These are phyloP conservation scores for Cardiocondyla obscurior DNA, from an alignment of 1,140 invertebrate genomes.

Conservation along the genomic window DNA sequence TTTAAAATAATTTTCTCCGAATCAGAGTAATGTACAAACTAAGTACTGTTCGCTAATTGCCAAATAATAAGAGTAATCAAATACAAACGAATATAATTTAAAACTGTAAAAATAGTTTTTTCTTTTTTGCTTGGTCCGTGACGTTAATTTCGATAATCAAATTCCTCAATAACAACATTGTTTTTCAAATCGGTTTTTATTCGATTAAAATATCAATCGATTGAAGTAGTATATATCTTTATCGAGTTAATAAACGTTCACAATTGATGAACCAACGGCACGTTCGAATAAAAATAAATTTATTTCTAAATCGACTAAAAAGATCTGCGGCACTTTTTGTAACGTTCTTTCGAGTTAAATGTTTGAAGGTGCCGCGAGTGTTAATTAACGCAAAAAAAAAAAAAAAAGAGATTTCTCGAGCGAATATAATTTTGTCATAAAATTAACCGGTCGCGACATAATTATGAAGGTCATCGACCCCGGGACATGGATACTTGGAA, in stretches of 20 bases:
- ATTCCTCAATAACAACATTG: background rate
- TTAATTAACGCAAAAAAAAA: no score
- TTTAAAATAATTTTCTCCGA: background rate
- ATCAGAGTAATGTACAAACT: background rate
- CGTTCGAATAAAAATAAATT: background rate
- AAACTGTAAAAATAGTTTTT: no score
- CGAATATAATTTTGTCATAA: conserved; percentile 22
- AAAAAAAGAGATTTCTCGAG: no score
- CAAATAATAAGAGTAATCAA: background rate
- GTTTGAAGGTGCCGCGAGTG: no score
- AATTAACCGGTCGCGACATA: conserved; percentile 7
- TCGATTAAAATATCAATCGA: background rate
- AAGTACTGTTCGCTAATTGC: background rate
- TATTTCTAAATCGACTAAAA: background rate
- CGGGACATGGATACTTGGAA: conserved; percentile 81
- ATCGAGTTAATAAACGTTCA: background rate
- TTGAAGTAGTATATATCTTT: background rate
- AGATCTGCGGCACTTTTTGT: background rate
- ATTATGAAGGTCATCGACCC: conserved; percentile 77
- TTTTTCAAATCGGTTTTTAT: background rate
- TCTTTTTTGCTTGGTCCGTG: no score
- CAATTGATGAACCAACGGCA: background rate
- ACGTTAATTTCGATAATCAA: background rate
- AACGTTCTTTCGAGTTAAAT: background rate
- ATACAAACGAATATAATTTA: background rate